Percentiles rank a stretch among this genome's conserved stretches.
Conservation (phyloP, 2,888 invertebrate genomes). For the Aleiodes leptofemur region DNA sequence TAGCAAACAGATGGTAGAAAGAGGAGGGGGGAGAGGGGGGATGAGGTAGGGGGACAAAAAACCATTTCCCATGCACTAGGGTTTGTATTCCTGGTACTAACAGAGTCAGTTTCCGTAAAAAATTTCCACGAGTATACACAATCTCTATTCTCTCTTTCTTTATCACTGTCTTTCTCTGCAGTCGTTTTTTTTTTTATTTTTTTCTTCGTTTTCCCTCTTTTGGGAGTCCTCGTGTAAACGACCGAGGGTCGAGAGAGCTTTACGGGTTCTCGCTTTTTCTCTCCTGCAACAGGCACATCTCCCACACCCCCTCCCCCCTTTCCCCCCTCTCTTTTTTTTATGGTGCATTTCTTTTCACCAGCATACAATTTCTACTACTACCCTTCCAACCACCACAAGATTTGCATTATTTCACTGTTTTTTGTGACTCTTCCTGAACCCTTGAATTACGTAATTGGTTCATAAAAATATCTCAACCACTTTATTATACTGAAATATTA, state of each 20-base stretch:
- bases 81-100: constrained; percentile 25
- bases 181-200: constrained; percentile 44
- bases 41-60: constrained; percentile 23
- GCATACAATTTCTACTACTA: constrained; percentile 47
- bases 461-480: constrained; percentile 1
- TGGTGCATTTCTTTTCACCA: constrained; percentile 7
- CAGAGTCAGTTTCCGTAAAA: constrained; percentile 19
- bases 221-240: constrained; percentile 36
- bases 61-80: constrained; percentile 28
- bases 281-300: constrained; percentile 41
- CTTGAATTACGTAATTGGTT: not conserved
- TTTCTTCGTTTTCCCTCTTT: constrained; percentile 34
- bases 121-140: not conserved
- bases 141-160: not conserved
- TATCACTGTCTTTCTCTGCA: not conserved
- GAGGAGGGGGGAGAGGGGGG: too few species aligned
- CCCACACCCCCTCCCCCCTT: not conserved
- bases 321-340: constrained; percentile 1
- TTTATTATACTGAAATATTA: too few species aligned
- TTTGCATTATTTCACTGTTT: constrained; percentile 16
- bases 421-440: not conserved
- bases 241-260: constrained; percentile 51
- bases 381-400: constrained; percentile 19
- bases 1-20: constrained; percentile 36
- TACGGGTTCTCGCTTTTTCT: constrained; percentile 48